Conservation (phyloP, 1,140 invertebrate species). For the Geopemphigus sp. region DNA sequence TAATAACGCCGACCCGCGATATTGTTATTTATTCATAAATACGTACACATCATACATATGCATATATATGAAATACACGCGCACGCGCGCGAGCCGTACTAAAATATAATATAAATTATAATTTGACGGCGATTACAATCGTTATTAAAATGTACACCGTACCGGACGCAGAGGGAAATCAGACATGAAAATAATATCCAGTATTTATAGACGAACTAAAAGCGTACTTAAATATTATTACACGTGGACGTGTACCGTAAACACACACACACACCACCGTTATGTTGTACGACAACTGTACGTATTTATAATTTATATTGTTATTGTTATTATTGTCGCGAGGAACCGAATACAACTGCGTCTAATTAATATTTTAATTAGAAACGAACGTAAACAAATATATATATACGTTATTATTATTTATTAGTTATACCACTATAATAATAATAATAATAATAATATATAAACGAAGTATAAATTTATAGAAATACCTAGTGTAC, state of each 20-base stretch:
- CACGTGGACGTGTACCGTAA: too few species aligned
- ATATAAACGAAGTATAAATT: too few species aligned
- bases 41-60: neutral
- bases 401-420: constrained; percentile 8
- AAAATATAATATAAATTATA: neutral
- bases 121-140: neutral
- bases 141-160: neutral
- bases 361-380: neutral
- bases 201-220: neutral
- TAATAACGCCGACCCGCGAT: constrained; percentile 10
- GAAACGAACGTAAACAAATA: constrained; percentile 15
- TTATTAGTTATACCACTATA: neutral
- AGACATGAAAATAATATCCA: constrained; percentile 1
- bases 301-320: neutral
- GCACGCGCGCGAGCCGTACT: too few species aligned
- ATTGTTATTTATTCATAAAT: neutral
- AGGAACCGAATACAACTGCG: neutral
- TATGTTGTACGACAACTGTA: neutral
- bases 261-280: neutral
- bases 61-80: too few species aligned
- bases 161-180: neutral
- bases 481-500: neutral
- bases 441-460: constrained; percentile 7
- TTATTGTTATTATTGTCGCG: neutral
- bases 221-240: neutral